Conservation (phyloP, 2,888 invertebrate species). For the Gandaritis pyraliata region DNA sequence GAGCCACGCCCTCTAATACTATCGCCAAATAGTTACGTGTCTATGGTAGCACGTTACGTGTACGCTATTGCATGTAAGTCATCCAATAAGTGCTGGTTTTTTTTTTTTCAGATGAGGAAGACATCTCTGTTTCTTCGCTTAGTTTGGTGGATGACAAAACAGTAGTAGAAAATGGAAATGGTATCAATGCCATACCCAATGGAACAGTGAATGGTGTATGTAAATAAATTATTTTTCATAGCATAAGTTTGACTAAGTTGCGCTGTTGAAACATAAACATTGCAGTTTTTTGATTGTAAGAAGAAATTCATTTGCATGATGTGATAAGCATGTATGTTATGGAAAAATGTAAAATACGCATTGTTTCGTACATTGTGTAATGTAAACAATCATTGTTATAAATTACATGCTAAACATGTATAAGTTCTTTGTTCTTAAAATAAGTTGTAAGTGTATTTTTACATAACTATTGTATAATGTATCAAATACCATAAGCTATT, state of each 20-base stretch:
- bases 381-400: neutral
- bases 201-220: slow-evolving; percentile 43
- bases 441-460: neutral
- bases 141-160: slow-evolving; percentile 71
- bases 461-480: neutral
- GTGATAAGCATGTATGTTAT: slow-evolving; percentile 1
- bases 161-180: slow-evolving; percentile 68
- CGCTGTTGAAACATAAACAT: slow-evolving; percentile 14
- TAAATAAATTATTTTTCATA: slow-evolving; percentile 39
- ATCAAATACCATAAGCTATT: slow-evolving; percentile 3
- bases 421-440: neutral
- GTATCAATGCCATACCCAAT: slow-evolving; percentile 45
- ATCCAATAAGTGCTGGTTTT: neutral
- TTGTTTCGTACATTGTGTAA: neutral
- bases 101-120: slow-evolving; percentile 66
- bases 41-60: no score
- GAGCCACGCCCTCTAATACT: no score
- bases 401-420: neutral
- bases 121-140: slow-evolving; percentile 68
- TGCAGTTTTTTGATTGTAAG: slow-evolving; percentile 1
- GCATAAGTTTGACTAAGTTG: slow-evolving; percentile 22
- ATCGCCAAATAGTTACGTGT: no score
- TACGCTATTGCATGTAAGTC: no score
- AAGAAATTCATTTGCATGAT: slow-evolving; percentile 24
- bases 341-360: neutral